A percentile compares a stretch with the other conserved stretches of the same genome.
Evolutionary conservation across 2,888 invertebrate genomes (phyloP).

Genomic region (Hypsopygia costalis): DNA sequence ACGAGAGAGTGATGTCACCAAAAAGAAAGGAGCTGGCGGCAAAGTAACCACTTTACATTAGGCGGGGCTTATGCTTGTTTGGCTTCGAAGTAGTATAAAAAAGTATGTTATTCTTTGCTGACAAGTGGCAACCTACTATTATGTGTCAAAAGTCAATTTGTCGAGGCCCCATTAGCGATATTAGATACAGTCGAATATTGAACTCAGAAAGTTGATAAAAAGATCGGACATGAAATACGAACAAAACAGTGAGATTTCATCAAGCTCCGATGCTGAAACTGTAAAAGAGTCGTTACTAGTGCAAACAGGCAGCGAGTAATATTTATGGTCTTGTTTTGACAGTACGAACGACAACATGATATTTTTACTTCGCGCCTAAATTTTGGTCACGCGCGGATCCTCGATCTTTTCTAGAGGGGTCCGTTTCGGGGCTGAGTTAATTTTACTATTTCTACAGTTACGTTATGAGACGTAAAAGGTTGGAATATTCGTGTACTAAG

Average conservation of each 20-base stretch:
- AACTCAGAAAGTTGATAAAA: conserved; percentile 12
- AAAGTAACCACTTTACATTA: too few relatives aligned
- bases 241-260: conserved; percentile 23
- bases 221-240: conserved; percentile 8
- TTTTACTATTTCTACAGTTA: background rate
- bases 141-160: background rate
- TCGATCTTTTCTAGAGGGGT: conserved; percentile 18
- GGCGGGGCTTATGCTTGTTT: background rate
- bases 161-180: conserved; percentile 9
- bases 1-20: too few relatives aligned
- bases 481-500: too few relatives aligned
- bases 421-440: conserved; percentile 4
- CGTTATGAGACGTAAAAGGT: too few relatives aligned
- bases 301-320: conserved; percentile 40
- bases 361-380: conserved; percentile 40
- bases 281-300: conserved; percentile 38
- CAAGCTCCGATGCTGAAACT: conserved; percentile 24
- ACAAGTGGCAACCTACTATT: too few relatives aligned
- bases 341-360: conserved; percentile 33
- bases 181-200: conserved; percentile 12
- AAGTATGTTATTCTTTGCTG: too few relatives aligned
- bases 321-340: conserved; percentile 59
- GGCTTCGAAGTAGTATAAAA: too few relatives aligned
- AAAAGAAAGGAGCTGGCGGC: too few relatives aligned
- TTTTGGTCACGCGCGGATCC: conserved; percentile 41